These are phyloP conservation scores for Phyllostomus discolor DNA, from an alignment of 2,113 vertebrate species.

Conservation along the genomic window DNA sequence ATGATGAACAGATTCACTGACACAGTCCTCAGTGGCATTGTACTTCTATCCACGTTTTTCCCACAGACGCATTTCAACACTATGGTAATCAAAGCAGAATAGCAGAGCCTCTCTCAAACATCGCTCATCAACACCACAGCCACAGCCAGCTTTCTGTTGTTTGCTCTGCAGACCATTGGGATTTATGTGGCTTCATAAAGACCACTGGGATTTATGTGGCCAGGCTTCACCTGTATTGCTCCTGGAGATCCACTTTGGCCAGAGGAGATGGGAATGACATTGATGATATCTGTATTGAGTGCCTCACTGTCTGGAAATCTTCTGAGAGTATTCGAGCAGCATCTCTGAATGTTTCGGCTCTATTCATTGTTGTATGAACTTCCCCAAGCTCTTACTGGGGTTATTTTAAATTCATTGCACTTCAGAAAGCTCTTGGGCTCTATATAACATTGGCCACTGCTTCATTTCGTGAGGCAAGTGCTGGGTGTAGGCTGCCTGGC, in stretches of 20 bases:
- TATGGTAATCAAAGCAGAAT: neutral
- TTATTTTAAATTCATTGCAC: neutral
- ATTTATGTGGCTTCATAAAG: too few relatives aligned
- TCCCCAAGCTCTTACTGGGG: neutral
- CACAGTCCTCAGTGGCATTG: neutral
- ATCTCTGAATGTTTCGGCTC: neutral
- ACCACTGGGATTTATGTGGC: neutral
- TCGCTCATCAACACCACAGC: neutral
- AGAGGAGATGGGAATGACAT: neutral
- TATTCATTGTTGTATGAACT: neutral
- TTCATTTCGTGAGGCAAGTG: neutral
- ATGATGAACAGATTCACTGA: neutral
- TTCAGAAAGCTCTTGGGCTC: neutral
- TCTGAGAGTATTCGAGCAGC: neutral
- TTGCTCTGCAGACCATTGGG: neutral
- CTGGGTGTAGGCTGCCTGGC: neutral
- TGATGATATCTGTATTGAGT: neutral
- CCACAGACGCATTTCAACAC: neutral
- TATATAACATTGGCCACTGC: neutral
- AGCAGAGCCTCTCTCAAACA: neutral
- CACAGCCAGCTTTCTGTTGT: neutral
- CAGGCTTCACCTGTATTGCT: neutral
- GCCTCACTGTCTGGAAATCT: neutral
- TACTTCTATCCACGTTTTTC: neutral
- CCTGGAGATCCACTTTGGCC: too few relatives aligned